A percentile compares a stretch with the other conserved stretches of the same genome.
Evolutionary conservation across 92 coral and sea anemone species (phyloP).

Genomic region (Phenganax stokvisi): DNA sequence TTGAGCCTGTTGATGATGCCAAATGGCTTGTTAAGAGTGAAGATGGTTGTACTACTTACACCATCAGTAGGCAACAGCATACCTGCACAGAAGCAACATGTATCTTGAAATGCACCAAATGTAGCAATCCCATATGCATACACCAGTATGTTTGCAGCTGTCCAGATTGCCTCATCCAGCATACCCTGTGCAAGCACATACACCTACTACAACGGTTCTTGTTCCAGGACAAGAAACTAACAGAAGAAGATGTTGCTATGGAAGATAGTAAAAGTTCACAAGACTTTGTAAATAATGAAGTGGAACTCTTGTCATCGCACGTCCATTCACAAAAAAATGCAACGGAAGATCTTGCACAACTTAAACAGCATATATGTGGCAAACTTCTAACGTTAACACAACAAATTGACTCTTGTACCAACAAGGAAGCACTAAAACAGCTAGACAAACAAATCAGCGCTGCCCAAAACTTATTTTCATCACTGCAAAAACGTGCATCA

Average conservation of each 20-base stretch:
- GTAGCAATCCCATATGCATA: no score
- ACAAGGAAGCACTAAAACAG: not conserved
- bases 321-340: not conserved
- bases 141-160: no score
- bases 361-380: not conserved
- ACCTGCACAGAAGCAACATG: not conserved
- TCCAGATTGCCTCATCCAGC: not conserved
- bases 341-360: not conserved
- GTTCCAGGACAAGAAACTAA: not conserved
- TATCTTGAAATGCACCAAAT: not conserved
- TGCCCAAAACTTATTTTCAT: not conserved
- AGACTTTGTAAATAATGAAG: not conserved
- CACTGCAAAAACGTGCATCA: conserved; percentile 37
- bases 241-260: not conserved
- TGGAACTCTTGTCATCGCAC: not conserved
- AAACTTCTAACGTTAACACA: conserved; percentile 2
- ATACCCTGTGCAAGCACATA: no score
- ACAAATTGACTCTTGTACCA: not conserved
- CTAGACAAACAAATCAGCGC: no score
- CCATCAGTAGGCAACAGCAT: not conserved
- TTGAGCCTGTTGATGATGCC: no score
- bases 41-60: not conserved
- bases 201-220: no score
- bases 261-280: conserved; percentile 8
- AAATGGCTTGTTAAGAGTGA: conserved; percentile 6